Conservation (phyloP, 1,140 invertebrate species). For the Drosophila micromelanica region DNA sequence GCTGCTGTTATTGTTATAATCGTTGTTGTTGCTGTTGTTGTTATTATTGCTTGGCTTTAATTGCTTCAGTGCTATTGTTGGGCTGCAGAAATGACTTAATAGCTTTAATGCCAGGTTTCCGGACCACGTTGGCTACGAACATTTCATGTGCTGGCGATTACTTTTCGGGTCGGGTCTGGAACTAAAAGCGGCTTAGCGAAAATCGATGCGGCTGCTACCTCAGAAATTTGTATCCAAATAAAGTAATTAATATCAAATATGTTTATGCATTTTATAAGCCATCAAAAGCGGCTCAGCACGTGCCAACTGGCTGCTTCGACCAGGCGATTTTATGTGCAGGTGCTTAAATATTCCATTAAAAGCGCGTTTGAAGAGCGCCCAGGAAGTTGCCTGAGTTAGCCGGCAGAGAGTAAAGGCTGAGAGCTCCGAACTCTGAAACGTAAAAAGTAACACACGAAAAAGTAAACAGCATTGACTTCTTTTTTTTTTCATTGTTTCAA, state of each 20-base stretch:
- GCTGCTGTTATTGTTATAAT: conserved; percentile 9
- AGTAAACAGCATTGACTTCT: conserved; percentile 43
- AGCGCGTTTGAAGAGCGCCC: conserved; percentile 32
- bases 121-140: background rate
- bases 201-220: conserved; percentile 38
- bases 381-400: conserved; percentile 6
- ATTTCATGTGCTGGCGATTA: conserved; percentile 8
- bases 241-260: conserved; percentile 73
- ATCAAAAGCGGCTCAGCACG: conserved; percentile 43
- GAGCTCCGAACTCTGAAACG: background rate
- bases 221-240: conserved; percentile 44
- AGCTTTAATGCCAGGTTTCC: conserved; percentile 32
- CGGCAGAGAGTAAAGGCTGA: background rate
- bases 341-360: conserved; percentile 64
- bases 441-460: conserved; percentile 12
- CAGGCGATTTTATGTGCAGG: conserved; percentile 40
- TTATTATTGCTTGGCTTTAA: conserved; percentile 52
- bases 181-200: conserved; percentile 40
- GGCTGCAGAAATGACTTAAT: conserved; percentile 36
- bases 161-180: background rate
- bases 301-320: conserved; percentile 11
- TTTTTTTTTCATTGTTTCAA: conserved; percentile 72
- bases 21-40: conserved; percentile 27
- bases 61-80: conserved; percentile 44
- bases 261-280: conserved; percentile 59